Base-by-base conservation (phyloP, 2,888 invertebrate genomes). In the Panzeria rudis region DNA sequence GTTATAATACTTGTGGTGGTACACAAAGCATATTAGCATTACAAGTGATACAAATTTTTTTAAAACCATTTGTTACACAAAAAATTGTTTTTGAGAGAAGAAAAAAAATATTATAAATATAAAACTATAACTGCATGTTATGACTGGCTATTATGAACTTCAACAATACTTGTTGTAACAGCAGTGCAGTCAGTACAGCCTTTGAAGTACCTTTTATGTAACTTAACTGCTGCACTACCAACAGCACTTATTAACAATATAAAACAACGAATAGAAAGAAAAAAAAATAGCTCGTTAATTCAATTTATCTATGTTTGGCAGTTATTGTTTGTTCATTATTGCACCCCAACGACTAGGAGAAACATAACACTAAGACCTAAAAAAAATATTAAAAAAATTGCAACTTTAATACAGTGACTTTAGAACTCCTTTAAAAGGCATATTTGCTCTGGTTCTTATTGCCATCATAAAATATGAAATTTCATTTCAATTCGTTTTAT, bases 271-370 rank as follows among this genome's bases (percentile, higher is more conserved):
- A 71, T 13, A 44, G 32, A 8, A 38, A 23, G 17, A 25, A 20
- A 68, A 50, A 52, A 25, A 52, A n/a, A 38, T n/a, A 66, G 83
- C 88, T 88, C 87, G 87, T 87, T 88, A 88, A 88, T 88, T 88
- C 87, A 86, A 88, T 87, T 88, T 88, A 87, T 87, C 88, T 86
- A 84, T 86, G 87, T 87, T 87, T 88, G 87, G 87, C 87, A 87
- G 87, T 88, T 87, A 88, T 88, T 88, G 87, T 88, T 87, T 87
- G 87, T 87, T 87, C 84, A 87, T 87, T 84, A 87, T 87, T 85
- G 75, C 82, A 82, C 75, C 62, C 84, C 82, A 44, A 80, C 69
- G 62, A 59, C 38, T 44, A 62, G 69, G 61, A 56, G 78, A 59
- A 59, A 61, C 8, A 44, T 17, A 66, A 41, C 23, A 41, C 15